Base-by-base conservation (phyloP, 2,797 vertebrate genomes). In the Leontocebus nigricollis region DNA sequence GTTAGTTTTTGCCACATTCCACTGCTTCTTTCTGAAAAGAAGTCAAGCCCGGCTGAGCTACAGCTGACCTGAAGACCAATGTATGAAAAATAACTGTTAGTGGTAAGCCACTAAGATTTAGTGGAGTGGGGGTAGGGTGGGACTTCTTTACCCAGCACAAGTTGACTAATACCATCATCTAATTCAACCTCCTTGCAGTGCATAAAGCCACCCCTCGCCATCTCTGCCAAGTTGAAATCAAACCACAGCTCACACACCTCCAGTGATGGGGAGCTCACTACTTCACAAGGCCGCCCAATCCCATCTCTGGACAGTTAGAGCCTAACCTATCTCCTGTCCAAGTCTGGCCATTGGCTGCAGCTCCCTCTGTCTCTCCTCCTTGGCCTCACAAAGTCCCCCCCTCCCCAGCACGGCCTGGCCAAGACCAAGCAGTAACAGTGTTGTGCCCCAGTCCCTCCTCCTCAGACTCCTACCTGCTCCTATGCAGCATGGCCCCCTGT, bases 401-500 rank as follows among this genome's bases (percentile, higher is more conserved):
- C 14, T 1, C 27, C 1, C 20, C 1, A 7, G 33, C 15, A 59
- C 8, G 15, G 50, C 33, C 27, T 15, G 41, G 27, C 27, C 44
- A 50, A 50, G 19, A 33, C 3, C 5, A 87, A 59, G n/a, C 12
- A 39, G 19, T 1, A 13, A 44, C 8, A 26, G 22, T 70, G 52
- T 13, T n/a, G 3, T 5, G 13, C 26, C 48, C 20, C 0, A 9
- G 2, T 5, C 41, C 19, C 14, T 4, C 46, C 4, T 64, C 15
- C 44, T 61, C 27, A 13, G 77, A 27, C 26, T 3, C 46, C 48
- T 12, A 20, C 8, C 17, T 39, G 13, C 15, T 77, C 67, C 67
- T 67, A 2, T 2, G 41, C 19, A 13, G 0, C 59, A n/a, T 0
- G 8, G n/a, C 2, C 30, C 24, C 24, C 14, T 24, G 36, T 17